These are phyloP conservation scores for Hofmannophila pseudospretella DNA, from an alignment of 2,888 invertebrate genomes.

Conservation along the genomic window DNA sequence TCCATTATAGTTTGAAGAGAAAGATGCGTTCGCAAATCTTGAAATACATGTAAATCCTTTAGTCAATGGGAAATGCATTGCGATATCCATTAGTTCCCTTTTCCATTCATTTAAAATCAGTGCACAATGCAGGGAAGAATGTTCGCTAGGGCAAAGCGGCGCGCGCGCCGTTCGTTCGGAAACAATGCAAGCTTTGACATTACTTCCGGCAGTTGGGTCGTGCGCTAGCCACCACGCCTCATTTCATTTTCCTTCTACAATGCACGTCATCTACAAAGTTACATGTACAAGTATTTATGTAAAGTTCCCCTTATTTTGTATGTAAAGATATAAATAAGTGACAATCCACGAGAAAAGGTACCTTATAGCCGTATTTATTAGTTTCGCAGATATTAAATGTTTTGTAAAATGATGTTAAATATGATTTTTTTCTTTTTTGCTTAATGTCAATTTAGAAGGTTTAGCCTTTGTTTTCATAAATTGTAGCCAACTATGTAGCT, in stretches of 20 bases:
- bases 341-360: too few relatives aligned
- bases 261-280: constrained; percentile 11
- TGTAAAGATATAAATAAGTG: too few relatives aligned
- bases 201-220: constrained; percentile 57
- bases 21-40: too few relatives aligned
- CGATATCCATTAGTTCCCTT: constrained; percentile 31
- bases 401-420: too few relatives aligned
- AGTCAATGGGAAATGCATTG: constrained; percentile 10
- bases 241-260: constrained; percentile 42
- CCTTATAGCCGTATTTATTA: too few relatives aligned
- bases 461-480: too few relatives aligned
- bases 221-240: constrained; percentile 41
- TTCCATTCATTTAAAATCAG: constrained; percentile 38
- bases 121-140: constrained; percentile 35
- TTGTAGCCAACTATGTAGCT: too few relatives aligned
- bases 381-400: too few relatives aligned
- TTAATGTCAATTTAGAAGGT: too few relatives aligned
- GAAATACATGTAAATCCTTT: too few relatives aligned
- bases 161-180: constrained; percentile 31
- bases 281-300: neutral
- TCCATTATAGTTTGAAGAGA: too few relatives aligned
- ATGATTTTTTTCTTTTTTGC: too few relatives aligned
- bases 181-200: constrained; percentile 59
- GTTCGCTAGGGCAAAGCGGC: constrained; percentile 28
- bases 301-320: neutral